These are phyloP conservation scores for Trichonephila clavata DNA, from an alignment of 1,140 invertebrate genomes.

Conservation along the genomic window DNA sequence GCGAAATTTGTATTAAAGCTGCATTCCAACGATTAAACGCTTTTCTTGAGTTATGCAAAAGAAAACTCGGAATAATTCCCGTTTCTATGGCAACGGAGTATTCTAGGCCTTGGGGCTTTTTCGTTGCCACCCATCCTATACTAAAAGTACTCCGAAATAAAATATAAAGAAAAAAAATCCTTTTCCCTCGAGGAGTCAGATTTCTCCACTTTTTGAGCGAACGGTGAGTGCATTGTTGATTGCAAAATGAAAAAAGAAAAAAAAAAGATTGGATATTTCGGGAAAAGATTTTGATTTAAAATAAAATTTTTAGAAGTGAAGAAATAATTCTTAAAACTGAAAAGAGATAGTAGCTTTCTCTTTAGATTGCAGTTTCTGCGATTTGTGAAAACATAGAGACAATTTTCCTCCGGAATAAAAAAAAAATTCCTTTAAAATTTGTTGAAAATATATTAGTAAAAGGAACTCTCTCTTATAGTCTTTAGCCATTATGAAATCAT, in stretches of 20 bases:
- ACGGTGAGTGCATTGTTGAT: slow-evolving; percentile 23
- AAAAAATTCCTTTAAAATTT: too few relatives aligned
- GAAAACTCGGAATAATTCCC: not conserved
- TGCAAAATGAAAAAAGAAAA: not conserved
- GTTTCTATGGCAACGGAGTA: not conserved
- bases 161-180: not conserved
- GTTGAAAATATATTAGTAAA: too few relatives aligned
- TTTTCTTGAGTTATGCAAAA: not conserved
- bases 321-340: not conserved
- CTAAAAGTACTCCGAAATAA: not conserved
- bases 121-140: slow-evolving; percentile 20
- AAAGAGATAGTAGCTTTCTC: not conserved
- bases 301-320: not conserved
- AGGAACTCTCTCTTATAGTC: too few relatives aligned
- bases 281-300: slow-evolving; percentile 26
- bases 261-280: not conserved
- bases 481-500: too few relatives aligned
- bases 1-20: slow-evolving; percentile 18
- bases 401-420: not conserved
- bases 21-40: slow-evolving; percentile 30
- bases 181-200: slow-evolving; percentile 38
- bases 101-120: not conserved
- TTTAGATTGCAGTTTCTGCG: not conserved
- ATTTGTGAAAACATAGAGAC: not conserved
- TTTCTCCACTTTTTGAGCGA: slow-evolving; percentile 37